Conservation (phyloP, 1,140 invertebrate genomes). For the Monochamus saltuarius region DNA sequence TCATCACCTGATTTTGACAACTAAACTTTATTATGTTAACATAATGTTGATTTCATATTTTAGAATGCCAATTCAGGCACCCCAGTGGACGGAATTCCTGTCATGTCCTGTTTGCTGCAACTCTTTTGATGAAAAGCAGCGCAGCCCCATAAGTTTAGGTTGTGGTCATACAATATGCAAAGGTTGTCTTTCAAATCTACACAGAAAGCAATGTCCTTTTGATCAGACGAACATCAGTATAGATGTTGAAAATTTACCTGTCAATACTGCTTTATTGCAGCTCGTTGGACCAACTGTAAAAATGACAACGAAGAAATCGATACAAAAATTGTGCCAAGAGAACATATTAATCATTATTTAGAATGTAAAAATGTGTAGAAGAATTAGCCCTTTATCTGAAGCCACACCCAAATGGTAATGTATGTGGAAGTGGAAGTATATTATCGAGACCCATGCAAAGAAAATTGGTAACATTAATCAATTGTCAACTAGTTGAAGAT, state of each 20-base stretch:
- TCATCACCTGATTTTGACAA: slow-evolving; percentile 47
- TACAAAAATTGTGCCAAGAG: slow-evolving; percentile 61
- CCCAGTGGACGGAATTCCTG: slow-evolving; percentile 95
- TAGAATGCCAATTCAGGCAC: slow-evolving; percentile 95
- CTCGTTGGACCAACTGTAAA: slow-evolving; percentile 64
- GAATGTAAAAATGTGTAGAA: slow-evolving; percentile 82
- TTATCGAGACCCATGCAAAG: slow-evolving; percentile 83
- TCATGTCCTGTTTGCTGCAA: slow-evolving; percentile 94
- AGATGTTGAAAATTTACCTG: slow-evolving; percentile 80
- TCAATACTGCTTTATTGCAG: slow-evolving; percentile 89
- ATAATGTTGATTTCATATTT: slow-evolving; percentile 39
- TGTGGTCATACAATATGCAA: slow-evolving; percentile 94
- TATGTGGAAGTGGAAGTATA: slow-evolving; percentile 40
- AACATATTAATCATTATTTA: slow-evolving; percentile 72
- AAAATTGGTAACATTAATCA: slow-evolving; percentile 88
- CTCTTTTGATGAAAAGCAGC: slow-evolving; percentile 80
- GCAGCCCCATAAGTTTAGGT: slow-evolving; percentile 86
- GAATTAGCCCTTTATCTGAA: slow-evolving; percentile 86
- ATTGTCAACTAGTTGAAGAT: slow-evolving; percentile 89
- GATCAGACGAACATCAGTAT: slow-evolving; percentile 83
- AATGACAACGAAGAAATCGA: slow-evolving; percentile 46
- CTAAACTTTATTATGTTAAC: slow-evolving; percentile 22
- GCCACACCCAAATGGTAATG: slow-evolving; percentile 49
- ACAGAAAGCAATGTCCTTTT: slow-evolving; percentile 90
- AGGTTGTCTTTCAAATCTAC: slow-evolving; percentile 82